These are phyloP conservation scores for Harpegnathos saltator DNA, from an alignment of 1,140 invertebrate genomes.

Conservation along the genomic window DNA sequence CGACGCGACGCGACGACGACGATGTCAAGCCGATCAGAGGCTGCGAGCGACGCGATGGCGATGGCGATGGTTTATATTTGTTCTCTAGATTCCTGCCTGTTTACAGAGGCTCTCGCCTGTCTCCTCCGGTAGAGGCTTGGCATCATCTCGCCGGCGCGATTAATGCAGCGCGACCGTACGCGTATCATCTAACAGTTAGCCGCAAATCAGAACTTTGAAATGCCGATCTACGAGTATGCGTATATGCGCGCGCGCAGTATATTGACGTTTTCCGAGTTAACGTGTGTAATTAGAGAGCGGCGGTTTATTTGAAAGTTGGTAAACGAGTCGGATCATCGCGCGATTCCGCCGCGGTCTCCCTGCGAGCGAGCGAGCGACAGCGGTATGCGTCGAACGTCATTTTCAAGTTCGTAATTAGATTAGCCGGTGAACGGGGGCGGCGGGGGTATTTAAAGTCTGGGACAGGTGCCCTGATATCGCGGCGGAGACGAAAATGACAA, in stretches of 20 bases:
- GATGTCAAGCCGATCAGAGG: background rate
- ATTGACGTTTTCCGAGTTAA: constrained; percentile 43
- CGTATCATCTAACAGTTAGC: constrained; percentile 52
- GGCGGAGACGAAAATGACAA: background rate
- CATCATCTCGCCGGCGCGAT: constrained; percentile 55
- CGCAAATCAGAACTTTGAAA: constrained; percentile 51
- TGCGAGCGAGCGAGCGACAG: background rate
- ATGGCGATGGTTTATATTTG: constrained; percentile 39
- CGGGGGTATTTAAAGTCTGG: background rate
- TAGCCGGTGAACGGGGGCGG: background rate
- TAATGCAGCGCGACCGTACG: constrained; percentile 43
- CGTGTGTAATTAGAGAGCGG: constrained; percentile 44
- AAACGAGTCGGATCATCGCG: background rate
- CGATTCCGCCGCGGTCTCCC: background rate
- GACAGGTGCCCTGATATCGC: too few relatives aligned
- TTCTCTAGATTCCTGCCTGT: constrained; percentile 51
- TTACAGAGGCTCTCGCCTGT: constrained; percentile 32
- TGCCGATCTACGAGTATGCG: constrained; percentile 11
- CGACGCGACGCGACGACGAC: too few relatives aligned
- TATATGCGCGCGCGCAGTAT: background rate
- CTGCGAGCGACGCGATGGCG: background rate
- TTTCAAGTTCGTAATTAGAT: constrained; percentile 4
- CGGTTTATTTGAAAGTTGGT: constrained; percentile 37
- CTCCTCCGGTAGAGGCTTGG: constrained; percentile 53
- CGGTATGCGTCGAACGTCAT: background rate